A percentile compares a stretch with the other conserved stretches of the same genome.
phyloP scores from a whole-genome alignment of 2,888 invertebrate genomes.

The Bursaphelenchus okinawaensis region DNA sequence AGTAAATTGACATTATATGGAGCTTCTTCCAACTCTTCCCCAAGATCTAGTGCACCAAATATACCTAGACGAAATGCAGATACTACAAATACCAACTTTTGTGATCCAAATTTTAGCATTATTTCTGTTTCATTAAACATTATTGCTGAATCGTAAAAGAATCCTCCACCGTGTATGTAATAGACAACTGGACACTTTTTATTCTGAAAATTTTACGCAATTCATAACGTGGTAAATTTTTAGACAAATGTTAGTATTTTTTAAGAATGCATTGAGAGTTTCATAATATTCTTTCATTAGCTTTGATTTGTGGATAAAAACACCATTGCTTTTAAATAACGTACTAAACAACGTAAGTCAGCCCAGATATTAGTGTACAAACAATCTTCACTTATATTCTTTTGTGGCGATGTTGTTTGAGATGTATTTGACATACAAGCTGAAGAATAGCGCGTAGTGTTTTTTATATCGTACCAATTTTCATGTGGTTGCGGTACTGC shows the following conservation, averaged over 20 bases:
- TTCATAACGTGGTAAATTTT: too few species aligned
- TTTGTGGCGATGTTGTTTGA: constrained; percentile 28
- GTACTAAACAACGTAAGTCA: constrained; percentile 30
- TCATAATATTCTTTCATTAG: too few species aligned
- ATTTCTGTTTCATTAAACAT: constrained; percentile 24
- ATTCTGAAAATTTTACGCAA: neutral
- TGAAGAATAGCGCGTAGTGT: neutral
- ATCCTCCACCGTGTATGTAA: constrained; percentile 47
- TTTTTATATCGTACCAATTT: neutral
- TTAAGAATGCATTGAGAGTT: too few species aligned
- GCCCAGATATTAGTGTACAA: constrained; percentile 39
- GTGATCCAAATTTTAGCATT: constrained; percentile 13
- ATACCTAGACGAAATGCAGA: constrained; percentile 19
- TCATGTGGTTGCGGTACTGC: neutral
- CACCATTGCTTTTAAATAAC: too few species aligned
- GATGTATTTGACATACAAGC: constrained; percentile 29
- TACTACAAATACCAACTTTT: constrained; percentile 10
- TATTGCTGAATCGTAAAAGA: constrained; percentile 33
- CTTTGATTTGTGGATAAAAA: too few species aligned
- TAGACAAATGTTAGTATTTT: too few species aligned
- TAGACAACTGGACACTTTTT: constrained; percentile 34
- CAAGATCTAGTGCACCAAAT: constrained; percentile 20
- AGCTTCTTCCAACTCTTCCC: constrained; percentile 1
- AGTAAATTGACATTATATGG: neutral
- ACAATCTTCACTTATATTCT: constrained; percentile 42